Evolutionary conservation across 2,113 vertebrate species (phyloP).

Genomic region (Aphyosemion australe): DNA sequence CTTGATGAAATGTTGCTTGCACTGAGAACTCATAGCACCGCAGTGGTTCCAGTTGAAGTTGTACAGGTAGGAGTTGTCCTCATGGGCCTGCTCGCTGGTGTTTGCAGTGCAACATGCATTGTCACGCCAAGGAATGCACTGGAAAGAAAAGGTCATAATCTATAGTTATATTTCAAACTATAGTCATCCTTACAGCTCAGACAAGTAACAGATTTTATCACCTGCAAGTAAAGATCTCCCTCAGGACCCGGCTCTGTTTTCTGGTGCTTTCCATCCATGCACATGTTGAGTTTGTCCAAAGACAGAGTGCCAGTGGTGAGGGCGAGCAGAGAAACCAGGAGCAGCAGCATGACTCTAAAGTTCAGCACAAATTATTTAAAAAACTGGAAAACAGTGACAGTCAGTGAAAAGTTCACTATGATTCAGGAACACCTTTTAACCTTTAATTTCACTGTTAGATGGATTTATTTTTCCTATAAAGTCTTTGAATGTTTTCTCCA

Average conservation of each 20-base stretch:
- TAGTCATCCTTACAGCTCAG: too few relatives aligned
- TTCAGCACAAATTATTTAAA: too few relatives aligned
- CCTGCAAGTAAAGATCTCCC: conserved; percentile 79
- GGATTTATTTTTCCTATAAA: too few relatives aligned
- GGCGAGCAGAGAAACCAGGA: conserved; percentile 45
- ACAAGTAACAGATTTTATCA: conserved; percentile 18
- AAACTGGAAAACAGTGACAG: too few relatives aligned
- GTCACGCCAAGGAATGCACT: conserved; percentile 89
- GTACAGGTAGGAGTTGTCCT: conserved; percentile 88
- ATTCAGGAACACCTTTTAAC: too few relatives aligned
- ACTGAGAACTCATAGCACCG: conserved; percentile 77
- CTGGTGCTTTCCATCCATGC: conserved; percentile 89
- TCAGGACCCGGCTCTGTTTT: conserved; percentile 85
- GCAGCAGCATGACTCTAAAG: conserved; percentile 64
- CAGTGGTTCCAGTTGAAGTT: conserved; percentile 95
- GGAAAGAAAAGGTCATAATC: neutral
- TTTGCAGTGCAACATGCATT: conserved; percentile 88
- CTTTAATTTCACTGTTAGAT: too few relatives aligned
- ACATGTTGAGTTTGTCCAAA: conserved; percentile 80
- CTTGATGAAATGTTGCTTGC: conserved; percentile 91
- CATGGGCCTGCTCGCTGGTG: conserved; percentile 83
- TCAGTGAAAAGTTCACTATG: too few relatives aligned
- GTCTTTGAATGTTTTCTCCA: too few relatives aligned
- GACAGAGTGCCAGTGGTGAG: conserved; percentile 23
- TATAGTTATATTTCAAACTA: too few relatives aligned